Evolutionary conservation across 2,113 vertebrate species (phyloP).

Genomic region (Camelus dromedarius): DNA sequence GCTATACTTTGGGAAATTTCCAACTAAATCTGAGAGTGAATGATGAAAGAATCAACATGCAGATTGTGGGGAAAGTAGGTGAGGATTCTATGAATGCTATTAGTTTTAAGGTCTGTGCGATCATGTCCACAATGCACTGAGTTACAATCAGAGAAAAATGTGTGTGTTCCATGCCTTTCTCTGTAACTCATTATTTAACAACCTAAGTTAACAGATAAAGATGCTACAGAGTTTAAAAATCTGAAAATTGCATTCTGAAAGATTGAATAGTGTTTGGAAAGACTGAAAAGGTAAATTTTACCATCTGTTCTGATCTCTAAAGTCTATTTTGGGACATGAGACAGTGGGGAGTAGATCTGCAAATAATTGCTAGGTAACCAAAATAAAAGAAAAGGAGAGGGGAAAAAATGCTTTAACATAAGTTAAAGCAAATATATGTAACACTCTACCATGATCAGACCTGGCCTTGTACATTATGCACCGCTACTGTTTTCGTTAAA

Average conservation of each 20-base stretch:
- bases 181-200: slow-evolving; percentile 44
- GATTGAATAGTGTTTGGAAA: not conserved
- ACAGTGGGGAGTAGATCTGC: slow-evolving; percentile 54
- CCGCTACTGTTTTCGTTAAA: slow-evolving; percentile 72
- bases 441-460: slow-evolving; percentile 47
- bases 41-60: slow-evolving; percentile 62
- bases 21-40: slow-evolving; percentile 19
- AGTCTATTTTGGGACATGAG: slow-evolving; percentile 72
- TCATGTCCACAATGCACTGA: slow-evolving; percentile 59
- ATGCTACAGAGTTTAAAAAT: slow-evolving; percentile 31
- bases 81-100: not conserved
- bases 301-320: slow-evolving; percentile 38
- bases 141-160: slow-evolving; percentile 63
- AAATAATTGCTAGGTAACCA: slow-evolving; percentile 38
- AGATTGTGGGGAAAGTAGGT: not conserved
- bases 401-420: not conserved
- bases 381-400: slow-evolving; percentile 37
- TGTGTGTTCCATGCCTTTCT: not conserved
- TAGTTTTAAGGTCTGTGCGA: slow-evolving; percentile 61
- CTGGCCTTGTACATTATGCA: slow-evolving; percentile 41
- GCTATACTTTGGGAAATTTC: slow-evolving; percentile 51
- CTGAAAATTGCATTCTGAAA: slow-evolving; percentile 1
- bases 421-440: slow-evolving; percentile 63
- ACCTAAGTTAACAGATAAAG: not conserved
- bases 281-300: slow-evolving; percentile 21